Percentiles rank a stretch among this genome's conserved stretches.
Evolutionary conservation across 2,113 vertebrate genomes (phyloP).

Genomic region (Kryptolebias marmoratus): DNA sequence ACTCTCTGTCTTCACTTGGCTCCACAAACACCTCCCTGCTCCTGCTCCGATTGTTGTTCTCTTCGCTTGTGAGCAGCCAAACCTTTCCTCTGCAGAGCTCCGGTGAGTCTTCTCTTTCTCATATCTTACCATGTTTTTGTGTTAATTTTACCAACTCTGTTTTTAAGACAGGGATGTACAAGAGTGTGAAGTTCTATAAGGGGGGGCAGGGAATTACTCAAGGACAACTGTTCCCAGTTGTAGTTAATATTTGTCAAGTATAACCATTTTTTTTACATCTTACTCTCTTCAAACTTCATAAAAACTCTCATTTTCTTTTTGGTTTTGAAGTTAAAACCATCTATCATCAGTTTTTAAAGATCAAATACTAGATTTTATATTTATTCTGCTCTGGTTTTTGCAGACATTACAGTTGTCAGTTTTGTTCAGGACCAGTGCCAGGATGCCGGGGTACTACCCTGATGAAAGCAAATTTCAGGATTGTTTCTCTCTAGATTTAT

Average conservation of each 20-base stretch:
- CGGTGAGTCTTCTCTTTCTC: slow-evolving; percentile 39
- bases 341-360: not conserved
- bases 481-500: slow-evolving; percentile 54
- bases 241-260: not conserved
- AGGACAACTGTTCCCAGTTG: not conserved
- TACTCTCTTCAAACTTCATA: too few relatives aligned
- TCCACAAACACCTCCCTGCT: slow-evolving; percentile 26
- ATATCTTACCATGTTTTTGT: not conserved
- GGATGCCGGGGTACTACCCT: slow-evolving; percentile 27
- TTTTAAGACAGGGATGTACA: not conserved
- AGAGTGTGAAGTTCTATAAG: not conserved
- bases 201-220: too few relatives aligned
- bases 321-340: too few relatives aligned
- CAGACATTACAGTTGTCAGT: slow-evolving; percentile 25
- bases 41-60: slow-evolving; percentile 28
- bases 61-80: not conserved
- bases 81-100: slow-evolving; percentile 17
- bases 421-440: slow-evolving; percentile 27
- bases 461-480: slow-evolving; percentile 38
- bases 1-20: slow-evolving; percentile 24
- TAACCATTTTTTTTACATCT: not conserved
- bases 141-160: not conserved
- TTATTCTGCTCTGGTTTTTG: not conserved
- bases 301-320: too few relatives aligned
- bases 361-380: not conserved